Evolutionary conservation across 2,113 vertebrate genomes (phyloP).

Genomic region (Cervus canadensis): DNA sequence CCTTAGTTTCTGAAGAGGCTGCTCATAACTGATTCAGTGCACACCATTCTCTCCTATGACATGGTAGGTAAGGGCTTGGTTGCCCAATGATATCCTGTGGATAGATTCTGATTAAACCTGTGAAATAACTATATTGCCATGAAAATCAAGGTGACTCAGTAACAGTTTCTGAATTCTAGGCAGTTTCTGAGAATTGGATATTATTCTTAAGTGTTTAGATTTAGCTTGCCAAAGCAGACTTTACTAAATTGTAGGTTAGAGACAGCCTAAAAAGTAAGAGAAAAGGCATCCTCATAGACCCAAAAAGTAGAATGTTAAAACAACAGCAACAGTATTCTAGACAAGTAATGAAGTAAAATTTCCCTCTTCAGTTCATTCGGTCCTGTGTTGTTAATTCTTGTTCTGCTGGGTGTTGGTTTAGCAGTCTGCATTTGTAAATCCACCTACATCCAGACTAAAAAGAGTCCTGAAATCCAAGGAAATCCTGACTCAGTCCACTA

Average conservation of each 20-base stretch:
- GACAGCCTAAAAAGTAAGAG: background rate
- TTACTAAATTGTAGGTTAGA: conserved; percentile 13
- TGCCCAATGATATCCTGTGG: background rate
- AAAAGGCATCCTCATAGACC: background rate
- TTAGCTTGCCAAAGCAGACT: conserved; percentile 21
- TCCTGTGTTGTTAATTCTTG: background rate
- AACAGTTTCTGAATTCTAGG: background rate
- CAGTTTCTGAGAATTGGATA: background rate
- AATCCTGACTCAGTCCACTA: background rate
- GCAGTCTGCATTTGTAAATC: background rate
- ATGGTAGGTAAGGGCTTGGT: background rate
- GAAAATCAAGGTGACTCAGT: background rate
- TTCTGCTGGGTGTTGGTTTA: background rate
- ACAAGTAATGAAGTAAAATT: background rate
- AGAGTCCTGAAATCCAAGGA: background rate
- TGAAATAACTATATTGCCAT: background rate
- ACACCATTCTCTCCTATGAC: background rate
- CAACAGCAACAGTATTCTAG: background rate
- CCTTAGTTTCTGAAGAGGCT: background rate
- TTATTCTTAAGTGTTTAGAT: conserved; percentile 36
- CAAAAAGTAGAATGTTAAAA: background rate
- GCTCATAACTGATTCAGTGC: background rate
- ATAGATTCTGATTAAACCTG: background rate
- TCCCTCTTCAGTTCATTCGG: background rate
- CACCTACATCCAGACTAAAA: background rate